Conservation (phyloP, 2,797 vertebrate genomes). For the Champsocephalus esox region DNA sequence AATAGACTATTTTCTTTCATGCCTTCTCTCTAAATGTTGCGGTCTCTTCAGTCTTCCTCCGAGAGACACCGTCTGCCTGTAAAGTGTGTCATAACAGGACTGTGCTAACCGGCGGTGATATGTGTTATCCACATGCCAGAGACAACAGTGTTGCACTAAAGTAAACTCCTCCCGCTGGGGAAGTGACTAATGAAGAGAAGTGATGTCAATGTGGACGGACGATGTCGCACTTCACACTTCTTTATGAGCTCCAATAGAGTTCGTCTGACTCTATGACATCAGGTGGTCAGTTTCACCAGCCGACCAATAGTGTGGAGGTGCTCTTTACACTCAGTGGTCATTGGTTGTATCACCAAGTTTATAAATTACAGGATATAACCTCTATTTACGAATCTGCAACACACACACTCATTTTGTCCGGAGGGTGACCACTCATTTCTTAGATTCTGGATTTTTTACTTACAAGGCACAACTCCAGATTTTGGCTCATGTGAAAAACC, state of each 20-base stretch:
- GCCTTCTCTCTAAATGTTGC: conserved; percentile 26
- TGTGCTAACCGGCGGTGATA: conserved; percentile 62
- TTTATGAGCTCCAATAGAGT: conserved; percentile 42
- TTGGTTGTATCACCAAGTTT: neutral
- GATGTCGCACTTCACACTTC: conserved; percentile 53
- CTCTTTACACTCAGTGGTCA: neutral
- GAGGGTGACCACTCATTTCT: neutral
- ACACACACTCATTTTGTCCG: neutral
- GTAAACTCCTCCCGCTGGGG: conserved; percentile 51
- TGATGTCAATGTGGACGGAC: conserved; percentile 62
- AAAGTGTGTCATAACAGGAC: conserved; percentile 55
- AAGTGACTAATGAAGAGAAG: conserved; percentile 58
- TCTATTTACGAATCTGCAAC: neutral
- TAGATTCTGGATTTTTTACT: neutral
- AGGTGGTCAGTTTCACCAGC: conserved; percentile 46
- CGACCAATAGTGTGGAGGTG: conserved; percentile 12
- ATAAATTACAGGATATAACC: neutral
- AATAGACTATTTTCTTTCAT: conserved; percentile 11
- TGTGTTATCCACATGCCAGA: conserved; percentile 68
- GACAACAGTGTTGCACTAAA: conserved; percentile 68
- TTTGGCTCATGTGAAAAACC: conserved; percentile 4
- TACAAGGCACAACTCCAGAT: neutral
- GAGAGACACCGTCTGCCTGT: conserved; percentile 48
- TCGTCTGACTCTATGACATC: conserved; percentile 59
- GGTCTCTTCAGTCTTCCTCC: conserved; percentile 37